A percentile compares a stretch with the other conserved stretches of the same genome.
Conservation (phyloP, 2,888 invertebrate genomes). For the Scaptomyza cyrtandrae region DNA sequence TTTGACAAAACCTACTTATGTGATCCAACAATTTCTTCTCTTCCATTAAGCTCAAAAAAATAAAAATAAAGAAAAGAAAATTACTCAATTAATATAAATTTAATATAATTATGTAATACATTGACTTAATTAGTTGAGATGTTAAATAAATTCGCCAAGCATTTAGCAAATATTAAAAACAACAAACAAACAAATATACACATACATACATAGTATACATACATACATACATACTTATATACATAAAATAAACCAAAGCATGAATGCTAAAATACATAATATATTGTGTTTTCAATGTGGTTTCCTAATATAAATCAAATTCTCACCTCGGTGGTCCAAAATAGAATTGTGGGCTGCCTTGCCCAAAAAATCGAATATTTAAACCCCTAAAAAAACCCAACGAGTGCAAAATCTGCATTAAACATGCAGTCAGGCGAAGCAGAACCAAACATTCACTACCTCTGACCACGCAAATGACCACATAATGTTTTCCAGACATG, state of each 20-base stretch:
- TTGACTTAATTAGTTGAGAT: slow-evolving; percentile 77
- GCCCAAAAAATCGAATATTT: slow-evolving; percentile 54
- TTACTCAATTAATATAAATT: slow-evolving; percentile 55
- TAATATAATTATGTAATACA: slow-evolving; percentile 61
- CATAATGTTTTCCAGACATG: slow-evolving; percentile 66
- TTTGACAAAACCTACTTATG: slow-evolving; percentile 72
- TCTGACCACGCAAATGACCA: slow-evolving; percentile 65
- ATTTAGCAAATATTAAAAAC: slow-evolving; percentile 58
- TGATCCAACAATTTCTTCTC: slow-evolving; percentile 76
- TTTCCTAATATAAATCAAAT: slow-evolving; percentile 52
- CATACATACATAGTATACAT: slow-evolving; percentile 29
- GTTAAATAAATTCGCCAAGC: slow-evolving; percentile 73
- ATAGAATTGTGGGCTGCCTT: slow-evolving; percentile 34
- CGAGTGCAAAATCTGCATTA: slow-evolving; percentile 67
- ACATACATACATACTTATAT: slow-evolving; percentile 39
- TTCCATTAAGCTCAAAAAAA: slow-evolving; percentile 66
- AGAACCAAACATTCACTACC: slow-evolving; percentile 1
- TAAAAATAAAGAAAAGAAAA: slow-evolving; percentile 14
- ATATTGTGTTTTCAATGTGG: slow-evolving; percentile 5
- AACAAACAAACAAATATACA: slow-evolving; percentile 27
- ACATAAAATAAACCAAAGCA: slow-evolving; percentile 63
- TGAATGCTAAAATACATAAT: slow-evolving; percentile 39
- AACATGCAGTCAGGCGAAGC: slow-evolving; percentile 43
- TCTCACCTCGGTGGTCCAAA: slow-evolving; percentile 50
- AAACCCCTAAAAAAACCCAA: slow-evolving; percentile 41